Percentiles rank a stretch among this genome's conserved stretches.
Conservation (phyloP, 2,888 invertebrate genomes). For the Ornithoptera priamus region DNA sequence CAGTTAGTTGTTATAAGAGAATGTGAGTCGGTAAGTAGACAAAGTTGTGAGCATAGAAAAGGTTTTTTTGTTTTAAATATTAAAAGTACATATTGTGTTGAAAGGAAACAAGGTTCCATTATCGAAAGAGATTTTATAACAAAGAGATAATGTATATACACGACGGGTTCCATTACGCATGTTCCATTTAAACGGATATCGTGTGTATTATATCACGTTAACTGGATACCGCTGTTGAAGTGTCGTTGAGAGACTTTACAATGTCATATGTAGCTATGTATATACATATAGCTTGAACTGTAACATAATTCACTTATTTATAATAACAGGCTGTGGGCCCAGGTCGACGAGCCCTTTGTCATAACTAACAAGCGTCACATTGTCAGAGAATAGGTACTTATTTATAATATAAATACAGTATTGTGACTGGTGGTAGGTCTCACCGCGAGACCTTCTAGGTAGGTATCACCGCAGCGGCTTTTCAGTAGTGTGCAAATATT, state of each 20-base stretch:
- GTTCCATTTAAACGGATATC: neutral
- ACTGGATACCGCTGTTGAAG: neutral
- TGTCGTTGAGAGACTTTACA: neutral
- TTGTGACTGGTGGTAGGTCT: too few relatives aligned
- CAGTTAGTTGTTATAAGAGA: neutral
- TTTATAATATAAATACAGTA: too few relatives aligned
- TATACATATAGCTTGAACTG: too few relatives aligned
- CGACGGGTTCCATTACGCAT: constrained; percentile 20
- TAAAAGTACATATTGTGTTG: neutral
- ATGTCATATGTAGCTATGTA: neutral
- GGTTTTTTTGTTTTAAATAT: neutral
- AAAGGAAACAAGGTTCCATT: constrained; percentile 8
- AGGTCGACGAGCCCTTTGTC: too few relatives aligned
- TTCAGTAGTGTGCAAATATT: too few relatives aligned
- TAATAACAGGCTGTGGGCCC: too few relatives aligned
- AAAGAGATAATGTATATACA: constrained; percentile 12
- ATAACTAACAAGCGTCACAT: too few relatives aligned
- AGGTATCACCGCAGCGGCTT: too few relatives aligned
- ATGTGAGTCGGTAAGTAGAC: neutral
- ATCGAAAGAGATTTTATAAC: constrained; percentile 7
- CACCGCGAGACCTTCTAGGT: too few relatives aligned
- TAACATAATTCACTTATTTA: too few relatives aligned
- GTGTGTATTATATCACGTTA: constrained; percentile 7
- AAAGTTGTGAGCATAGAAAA: neutral
- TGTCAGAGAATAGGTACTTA: too few relatives aligned